These are phyloP conservation scores for Cantharis rustica DNA, from an alignment of 2,888 invertebrate genomes.

Conservation along the genomic window DNA sequence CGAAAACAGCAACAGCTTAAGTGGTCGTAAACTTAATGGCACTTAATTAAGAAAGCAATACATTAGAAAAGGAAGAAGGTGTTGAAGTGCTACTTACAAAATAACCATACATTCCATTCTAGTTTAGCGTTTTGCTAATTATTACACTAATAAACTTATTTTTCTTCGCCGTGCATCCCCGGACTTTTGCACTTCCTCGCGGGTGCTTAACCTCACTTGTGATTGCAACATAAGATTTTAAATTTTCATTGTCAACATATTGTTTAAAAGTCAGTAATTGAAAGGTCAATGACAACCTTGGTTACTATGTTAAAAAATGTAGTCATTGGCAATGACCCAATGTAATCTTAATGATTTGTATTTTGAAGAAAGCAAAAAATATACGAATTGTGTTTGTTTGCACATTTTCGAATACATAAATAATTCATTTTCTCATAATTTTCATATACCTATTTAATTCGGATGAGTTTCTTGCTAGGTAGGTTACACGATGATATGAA, in stretches of 20 bases:
- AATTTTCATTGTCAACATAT: neutral
- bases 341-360: neutral
- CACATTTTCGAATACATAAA: neutral
- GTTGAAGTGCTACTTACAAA: neutral
- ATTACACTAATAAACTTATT: neutral
- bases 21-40: neutral
- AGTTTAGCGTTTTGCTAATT: neutral
- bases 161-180: neutral
- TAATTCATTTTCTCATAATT: neutral
- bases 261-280: neutral
- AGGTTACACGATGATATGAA: neutral
- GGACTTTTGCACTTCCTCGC: neutral
- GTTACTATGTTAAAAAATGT: neutral
- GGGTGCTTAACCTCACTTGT: neutral
- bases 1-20: neutral
- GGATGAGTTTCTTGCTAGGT: neutral
- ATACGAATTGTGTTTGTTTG: neutral
- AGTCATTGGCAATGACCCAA: neutral
- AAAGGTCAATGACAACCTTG: neutral
- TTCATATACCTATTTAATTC: neutral
- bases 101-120: neutral
- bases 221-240: neutral
- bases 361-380: neutral
- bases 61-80: neutral
- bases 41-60: neutral